Conservation (phyloP, 2,888 invertebrate species). For the Petrophora chlorosata region DNA sequence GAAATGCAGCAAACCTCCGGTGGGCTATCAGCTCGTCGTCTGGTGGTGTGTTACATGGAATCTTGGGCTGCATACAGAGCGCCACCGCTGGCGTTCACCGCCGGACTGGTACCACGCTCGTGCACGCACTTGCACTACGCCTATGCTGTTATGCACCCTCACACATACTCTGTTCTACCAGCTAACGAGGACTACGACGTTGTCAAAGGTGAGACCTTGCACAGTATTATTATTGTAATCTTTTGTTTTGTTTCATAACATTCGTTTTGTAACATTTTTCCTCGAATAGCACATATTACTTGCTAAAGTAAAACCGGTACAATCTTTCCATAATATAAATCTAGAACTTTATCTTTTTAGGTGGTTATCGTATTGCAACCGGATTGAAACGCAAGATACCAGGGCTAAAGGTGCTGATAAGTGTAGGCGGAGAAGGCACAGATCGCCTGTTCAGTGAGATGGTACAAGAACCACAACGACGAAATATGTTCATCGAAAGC, state of each 20-base stretch:
- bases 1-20: slow-evolving; percentile 71
- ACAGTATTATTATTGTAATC: background rate
- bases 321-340: background rate
- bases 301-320: too few relatives aligned
- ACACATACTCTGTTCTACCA: slow-evolving; percentile 84
- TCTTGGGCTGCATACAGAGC: slow-evolving; percentile 87
- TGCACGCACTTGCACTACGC: slow-evolving; percentile 91
- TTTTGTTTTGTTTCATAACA: background rate
- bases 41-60: slow-evolving; percentile 88
- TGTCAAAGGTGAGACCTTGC: slow-evolving; percentile 82
- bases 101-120: slow-evolving; percentile 85
- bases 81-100: slow-evolving; percentile 86
- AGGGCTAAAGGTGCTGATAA: slow-evolving; percentile 87
- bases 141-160: slow-evolving; percentile 87
- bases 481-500: slow-evolving; percentile 85
- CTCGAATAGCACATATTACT: too few relatives aligned
- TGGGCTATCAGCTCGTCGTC: slow-evolving; percentile 52
- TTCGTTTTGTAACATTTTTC: too few relatives aligned
- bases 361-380: slow-evolving; percentile 88
- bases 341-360: slow-evolving; percentile 60
- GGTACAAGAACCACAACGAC: slow-evolving; percentile 80
- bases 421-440: slow-evolving; percentile 88
- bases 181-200: slow-evolving; percentile 88
- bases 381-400: slow-evolving; percentile 87
- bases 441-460: slow-evolving; percentile 85